Conservation (phyloP, 2,888 invertebrate species). For the Acleris cristana region DNA sequence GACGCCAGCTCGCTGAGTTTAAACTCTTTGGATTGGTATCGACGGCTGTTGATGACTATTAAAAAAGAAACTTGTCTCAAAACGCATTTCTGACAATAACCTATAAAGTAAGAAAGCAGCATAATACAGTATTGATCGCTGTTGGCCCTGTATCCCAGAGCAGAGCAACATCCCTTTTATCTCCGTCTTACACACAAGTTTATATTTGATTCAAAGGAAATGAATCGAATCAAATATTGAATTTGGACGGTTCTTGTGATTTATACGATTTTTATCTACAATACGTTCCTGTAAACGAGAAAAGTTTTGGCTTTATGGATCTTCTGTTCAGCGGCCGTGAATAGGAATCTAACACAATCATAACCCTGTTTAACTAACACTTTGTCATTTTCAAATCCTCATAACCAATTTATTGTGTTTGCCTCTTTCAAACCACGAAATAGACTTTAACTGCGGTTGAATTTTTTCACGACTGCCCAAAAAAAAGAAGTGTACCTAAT, state of each 20-base stretch:
- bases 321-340: constrained; percentile 23
- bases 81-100: too few relatives aligned
- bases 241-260: constrained; percentile 22
- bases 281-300: constrained; percentile 34
- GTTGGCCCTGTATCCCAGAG: background rate
- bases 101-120: background rate
- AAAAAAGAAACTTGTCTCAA: too few relatives aligned
- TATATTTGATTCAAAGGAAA: constrained; percentile 11
- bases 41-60: too few relatives aligned
- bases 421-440: too few relatives aligned
- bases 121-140: background rate
- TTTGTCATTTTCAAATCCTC: background rate
- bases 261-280: constrained; percentile 22
- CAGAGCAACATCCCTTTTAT: too few relatives aligned
- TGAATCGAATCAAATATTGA: constrained; percentile 23
- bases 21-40: too few relatives aligned
- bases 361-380: constrained; percentile 5
- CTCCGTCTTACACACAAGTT: background rate
- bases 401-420: too few relatives aligned
- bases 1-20: too few relatives aligned
- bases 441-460: too few relatives aligned
- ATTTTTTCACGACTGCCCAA: too few relatives aligned
- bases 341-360: constrained; percentile 12
- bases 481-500: too few relatives aligned
- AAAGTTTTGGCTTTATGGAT: constrained; percentile 26